Evolutionary conservation across 1,140 invertebrate genomes (phyloP).

Genomic region (Drosophila aff.): DNA sequence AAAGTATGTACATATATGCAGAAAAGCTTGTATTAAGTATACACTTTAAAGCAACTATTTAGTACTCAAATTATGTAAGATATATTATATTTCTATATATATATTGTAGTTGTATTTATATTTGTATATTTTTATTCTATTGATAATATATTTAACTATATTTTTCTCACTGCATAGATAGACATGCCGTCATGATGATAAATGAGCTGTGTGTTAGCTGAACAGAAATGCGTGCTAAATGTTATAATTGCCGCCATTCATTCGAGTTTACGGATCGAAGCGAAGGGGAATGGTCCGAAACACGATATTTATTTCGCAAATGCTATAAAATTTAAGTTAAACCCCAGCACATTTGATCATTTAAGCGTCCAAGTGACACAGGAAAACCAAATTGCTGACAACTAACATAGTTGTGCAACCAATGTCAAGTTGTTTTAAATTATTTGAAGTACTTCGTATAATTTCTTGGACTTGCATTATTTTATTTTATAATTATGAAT

Average conservation of each 20-base stretch:
- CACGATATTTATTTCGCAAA: constrained; percentile 11
- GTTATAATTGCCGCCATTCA: constrained; percentile 75
- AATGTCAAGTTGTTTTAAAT: background rate
- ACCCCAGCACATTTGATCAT: background rate
- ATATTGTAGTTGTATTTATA: too few species aligned
- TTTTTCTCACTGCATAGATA: constrained; percentile 9
- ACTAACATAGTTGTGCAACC: background rate
- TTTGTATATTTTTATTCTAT: too few species aligned
- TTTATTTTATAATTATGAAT: background rate
- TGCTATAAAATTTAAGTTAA: background rate
- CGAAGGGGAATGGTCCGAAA: constrained; percentile 33
- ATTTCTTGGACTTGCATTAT: background rate
- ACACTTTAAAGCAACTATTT: too few species aligned
- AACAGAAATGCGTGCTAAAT: constrained; percentile 76
- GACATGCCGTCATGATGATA: constrained; percentile 59
- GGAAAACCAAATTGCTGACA: background rate
- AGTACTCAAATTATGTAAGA: background rate
- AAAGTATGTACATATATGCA: background rate
- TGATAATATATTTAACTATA: too few species aligned
- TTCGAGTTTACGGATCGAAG: constrained; percentile 32
- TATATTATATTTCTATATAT: too few species aligned
- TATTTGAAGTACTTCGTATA: background rate
- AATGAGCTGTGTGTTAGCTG: constrained; percentile 39
- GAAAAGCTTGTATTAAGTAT: background rate
- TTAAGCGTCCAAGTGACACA: background rate